Conservation (phyloP, 2,113 vertebrate species). For the Gracilinanus agilis region DNA sequence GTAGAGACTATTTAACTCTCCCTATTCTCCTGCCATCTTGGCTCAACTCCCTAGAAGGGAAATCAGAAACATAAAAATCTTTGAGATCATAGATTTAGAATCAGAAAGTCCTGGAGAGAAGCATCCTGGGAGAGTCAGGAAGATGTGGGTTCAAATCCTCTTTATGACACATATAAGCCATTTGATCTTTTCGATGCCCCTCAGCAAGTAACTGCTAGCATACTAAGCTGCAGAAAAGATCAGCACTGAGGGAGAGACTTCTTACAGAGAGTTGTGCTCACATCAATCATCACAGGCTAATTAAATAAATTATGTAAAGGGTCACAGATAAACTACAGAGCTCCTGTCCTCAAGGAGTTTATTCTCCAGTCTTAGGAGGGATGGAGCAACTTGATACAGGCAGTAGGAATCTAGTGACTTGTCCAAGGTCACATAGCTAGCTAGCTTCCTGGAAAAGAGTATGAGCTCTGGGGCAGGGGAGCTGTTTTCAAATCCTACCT, state of each 20-base stretch:
- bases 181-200: neutral
- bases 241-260: neutral
- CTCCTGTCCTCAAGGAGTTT: neutral
- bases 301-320: too few relatives aligned
- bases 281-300: too few relatives aligned
- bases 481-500: neutral
- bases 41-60: conserved; percentile 2
- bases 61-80: conserved; percentile 4
- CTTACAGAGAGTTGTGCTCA: neutral
- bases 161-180: neutral
- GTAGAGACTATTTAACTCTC: neutral
- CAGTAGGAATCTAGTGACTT: too few relatives aligned
- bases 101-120: neutral
- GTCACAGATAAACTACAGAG: neutral
- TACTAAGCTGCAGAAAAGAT: neutral
- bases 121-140: neutral
- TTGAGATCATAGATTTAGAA: neutral
- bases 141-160: neutral
- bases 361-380: neutral
- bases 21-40: conserved; percentile 13
- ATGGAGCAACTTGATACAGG: neutral
- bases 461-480: neutral
- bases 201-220: neutral
- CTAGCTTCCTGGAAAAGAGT: neutral
- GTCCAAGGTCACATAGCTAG: too few relatives aligned